Conservation (phyloP, 2,888 invertebrate genomes). For the Autographa pulchrina region DNA sequence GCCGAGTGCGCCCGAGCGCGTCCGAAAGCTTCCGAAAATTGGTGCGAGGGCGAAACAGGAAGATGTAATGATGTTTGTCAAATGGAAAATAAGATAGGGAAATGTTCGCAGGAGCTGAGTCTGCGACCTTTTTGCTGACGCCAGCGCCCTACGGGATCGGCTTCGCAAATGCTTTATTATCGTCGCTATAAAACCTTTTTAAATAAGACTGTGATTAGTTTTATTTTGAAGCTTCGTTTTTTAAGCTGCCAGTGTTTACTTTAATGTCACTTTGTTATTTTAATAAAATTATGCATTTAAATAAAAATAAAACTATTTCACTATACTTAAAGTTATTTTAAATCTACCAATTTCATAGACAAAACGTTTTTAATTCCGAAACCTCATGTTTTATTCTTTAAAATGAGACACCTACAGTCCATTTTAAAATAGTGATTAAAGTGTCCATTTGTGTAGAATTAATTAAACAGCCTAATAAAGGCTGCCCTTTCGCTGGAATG, state of each 20-base stretch:
- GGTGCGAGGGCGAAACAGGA: constrained; percentile 81
- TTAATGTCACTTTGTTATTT: background rate
- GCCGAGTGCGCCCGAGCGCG: constrained; percentile 75
- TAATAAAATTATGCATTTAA: too few relatives aligned
- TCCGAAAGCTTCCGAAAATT: constrained; percentile 79
- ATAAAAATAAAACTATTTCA: too few relatives aligned
- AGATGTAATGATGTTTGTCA: constrained; percentile 89
- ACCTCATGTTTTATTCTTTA: constrained; percentile 48
- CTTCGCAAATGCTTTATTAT: constrained; percentile 59
- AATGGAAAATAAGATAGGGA: constrained; percentile 90
- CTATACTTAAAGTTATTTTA: background rate
- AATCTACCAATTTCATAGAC: constrained; percentile 36
- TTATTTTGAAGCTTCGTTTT: constrained; percentile 32
- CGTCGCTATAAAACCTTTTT: constrained; percentile 53
- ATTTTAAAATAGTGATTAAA: constrained; percentile 66
- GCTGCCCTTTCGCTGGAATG: constrained; percentile 80
- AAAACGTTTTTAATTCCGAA: constrained; percentile 45
- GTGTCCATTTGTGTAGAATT: constrained; percentile 62
- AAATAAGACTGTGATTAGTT: constrained; percentile 59
- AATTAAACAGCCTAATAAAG: constrained; percentile 71
- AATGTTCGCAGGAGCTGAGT: constrained; percentile 82
- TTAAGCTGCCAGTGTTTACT: background rate
- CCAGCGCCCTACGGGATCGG: constrained; percentile 61
- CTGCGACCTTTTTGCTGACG: constrained; percentile 83
- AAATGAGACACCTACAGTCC: constrained; percentile 62